These are phyloP conservation scores for Apostichopus parvimensis DNA, from an alignment of 35 echinoderm and acorn worm species.

Conservation along the genomic window DNA sequence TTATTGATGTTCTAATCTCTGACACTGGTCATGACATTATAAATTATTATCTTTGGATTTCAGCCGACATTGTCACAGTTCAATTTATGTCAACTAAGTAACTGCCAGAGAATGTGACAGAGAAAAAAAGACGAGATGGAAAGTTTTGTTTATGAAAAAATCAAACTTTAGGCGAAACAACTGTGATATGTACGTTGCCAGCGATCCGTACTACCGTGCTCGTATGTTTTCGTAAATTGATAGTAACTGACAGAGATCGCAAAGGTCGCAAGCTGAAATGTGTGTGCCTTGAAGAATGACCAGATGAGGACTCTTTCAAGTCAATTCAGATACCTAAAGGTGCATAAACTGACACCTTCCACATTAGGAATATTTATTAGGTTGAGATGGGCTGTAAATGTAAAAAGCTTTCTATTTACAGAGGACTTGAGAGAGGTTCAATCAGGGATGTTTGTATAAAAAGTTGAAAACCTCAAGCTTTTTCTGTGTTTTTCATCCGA, in stretches of 20 bases:
- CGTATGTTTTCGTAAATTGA: neutral
- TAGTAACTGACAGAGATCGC: neutral
- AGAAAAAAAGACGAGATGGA: too few relatives aligned
- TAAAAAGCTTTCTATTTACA: constrained; percentile 5
- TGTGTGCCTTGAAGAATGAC: neutral
- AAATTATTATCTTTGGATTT: too few relatives aligned
- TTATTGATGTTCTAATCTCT: too few relatives aligned
- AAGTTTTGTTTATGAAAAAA: too few relatives aligned
- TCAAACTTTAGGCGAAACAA: too few relatives aligned
- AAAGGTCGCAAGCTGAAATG: neutral
- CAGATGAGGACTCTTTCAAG: neutral
- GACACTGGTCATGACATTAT: too few relatives aligned
- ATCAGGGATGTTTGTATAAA: neutral
- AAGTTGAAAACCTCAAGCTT: neutral
- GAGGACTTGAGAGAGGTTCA: constrained; percentile 10
- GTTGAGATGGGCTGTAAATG: neutral
- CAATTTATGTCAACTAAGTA: too few relatives aligned
- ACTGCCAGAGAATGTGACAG: too few relatives aligned
- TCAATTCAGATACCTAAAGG: constrained; percentile 1
- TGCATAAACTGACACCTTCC: neutral
- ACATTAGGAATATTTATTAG: constrained; percentile 5
- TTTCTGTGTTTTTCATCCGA: neutral
- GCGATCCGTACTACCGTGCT: too few relatives aligned
- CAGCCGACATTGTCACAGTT: too few relatives aligned
- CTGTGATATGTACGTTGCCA: too few relatives aligned